Conservation (phyloP, 2,113 vertebrate species). For the Osmerus eperlanus region DNA sequence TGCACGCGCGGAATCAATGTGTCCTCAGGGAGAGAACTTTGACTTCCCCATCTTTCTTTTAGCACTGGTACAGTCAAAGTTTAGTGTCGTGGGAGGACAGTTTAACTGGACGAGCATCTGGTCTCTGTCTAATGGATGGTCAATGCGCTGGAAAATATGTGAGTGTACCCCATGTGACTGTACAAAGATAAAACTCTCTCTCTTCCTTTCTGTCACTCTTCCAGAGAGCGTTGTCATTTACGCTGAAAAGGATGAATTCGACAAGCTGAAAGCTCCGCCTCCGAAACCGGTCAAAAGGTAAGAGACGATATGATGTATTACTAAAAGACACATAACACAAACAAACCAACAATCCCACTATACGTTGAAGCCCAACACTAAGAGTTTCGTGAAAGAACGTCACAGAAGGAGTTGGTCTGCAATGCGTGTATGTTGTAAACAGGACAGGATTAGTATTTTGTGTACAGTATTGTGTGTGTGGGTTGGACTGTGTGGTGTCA, state of each 20-base stretch:
- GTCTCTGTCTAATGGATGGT: background rate
- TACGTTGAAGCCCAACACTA: background rate
- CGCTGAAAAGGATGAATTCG: constrained; percentile 94
- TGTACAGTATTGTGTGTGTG: background rate
- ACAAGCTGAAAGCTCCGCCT: constrained; percentile 87
- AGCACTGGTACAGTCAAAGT: too few species aligned
- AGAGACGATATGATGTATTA: constrained; percentile 5
- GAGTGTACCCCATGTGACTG: background rate
- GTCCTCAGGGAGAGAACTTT: background rate
- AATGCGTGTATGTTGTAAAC: background rate
- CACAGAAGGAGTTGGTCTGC: background rate
- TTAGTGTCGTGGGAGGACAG: too few species aligned
- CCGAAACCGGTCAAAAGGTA: constrained; percentile 92
- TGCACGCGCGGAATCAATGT: background rate
- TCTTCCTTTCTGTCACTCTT: constrained; percentile 28
- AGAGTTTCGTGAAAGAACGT: background rate
- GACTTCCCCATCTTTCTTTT: too few species aligned
- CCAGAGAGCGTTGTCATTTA: constrained; percentile 91
- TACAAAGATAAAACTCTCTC: background rate
- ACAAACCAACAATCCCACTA: background rate
- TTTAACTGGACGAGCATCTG: too few species aligned
- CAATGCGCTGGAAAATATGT: background rate
- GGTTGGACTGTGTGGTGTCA: background rate
- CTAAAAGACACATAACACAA: background rate
- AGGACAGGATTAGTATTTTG: background rate